Evolutionary conservation across 1,140 invertebrate species (phyloP).

Genomic region (Habropoda laboriosa): DNA sequence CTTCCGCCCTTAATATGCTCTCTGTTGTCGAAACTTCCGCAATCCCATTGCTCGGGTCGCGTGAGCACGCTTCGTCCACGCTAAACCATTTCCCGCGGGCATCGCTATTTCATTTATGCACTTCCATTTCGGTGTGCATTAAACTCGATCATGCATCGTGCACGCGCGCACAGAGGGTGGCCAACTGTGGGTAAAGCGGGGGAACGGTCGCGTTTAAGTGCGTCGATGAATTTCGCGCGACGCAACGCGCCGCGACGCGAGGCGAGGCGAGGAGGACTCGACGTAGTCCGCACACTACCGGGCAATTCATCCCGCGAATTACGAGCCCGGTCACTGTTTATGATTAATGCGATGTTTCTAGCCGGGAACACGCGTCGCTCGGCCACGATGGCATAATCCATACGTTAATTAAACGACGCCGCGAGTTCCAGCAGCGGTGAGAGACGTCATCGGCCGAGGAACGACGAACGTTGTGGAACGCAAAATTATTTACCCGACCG

Average conservation of each 20-base stretch:
- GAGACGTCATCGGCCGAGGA: conserved; percentile 55
- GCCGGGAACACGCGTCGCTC: conserved; percentile 29
- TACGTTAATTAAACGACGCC: conserved; percentile 64
- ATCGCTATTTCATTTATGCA: conserved; percentile 51
- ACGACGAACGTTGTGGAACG: conserved; percentile 14
- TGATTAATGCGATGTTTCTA: conserved; percentile 63
- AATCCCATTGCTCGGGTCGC: conserved; percentile 2
- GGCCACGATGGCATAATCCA: conserved; percentile 53
- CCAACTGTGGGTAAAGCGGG: neutral
- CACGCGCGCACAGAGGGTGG: neutral
- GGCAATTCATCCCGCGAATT: conserved; percentile 43
- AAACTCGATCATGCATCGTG: conserved; percentile 21
- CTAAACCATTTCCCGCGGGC: conserved; percentile 29
- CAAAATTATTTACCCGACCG: conserved; percentile 55
- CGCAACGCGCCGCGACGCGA: neutral
- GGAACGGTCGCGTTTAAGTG: conserved; percentile 46
- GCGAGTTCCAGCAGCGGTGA: conserved; percentile 34
- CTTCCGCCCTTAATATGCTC: neutral
- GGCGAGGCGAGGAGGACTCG: no score
- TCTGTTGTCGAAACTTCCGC: neutral
- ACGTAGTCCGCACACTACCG: no score
- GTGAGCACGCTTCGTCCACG: neutral
- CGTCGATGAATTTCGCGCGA: conserved; percentile 52
- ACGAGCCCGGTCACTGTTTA: conserved; percentile 51
- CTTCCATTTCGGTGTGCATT: conserved; percentile 47